Evolutionary conservation across 2,113 vertebrate species (phyloP).

Genomic region (Zeus faber): DNA sequence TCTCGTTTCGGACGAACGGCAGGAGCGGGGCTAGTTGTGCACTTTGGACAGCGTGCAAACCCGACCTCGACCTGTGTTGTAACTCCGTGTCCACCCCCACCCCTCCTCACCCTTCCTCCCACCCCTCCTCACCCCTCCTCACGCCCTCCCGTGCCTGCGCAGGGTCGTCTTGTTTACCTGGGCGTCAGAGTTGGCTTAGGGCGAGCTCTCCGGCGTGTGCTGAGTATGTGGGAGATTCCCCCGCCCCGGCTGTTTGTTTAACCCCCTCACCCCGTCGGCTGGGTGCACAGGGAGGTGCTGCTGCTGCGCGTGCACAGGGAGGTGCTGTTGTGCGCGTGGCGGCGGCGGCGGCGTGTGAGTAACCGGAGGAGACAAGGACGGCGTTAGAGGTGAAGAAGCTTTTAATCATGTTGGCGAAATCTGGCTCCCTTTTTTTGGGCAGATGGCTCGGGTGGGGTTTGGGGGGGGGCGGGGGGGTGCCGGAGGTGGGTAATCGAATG

Average conservation of each 20-base stretch:
- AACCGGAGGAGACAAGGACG: constrained; percentile 1
- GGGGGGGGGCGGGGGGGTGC: constrained; percentile 7
- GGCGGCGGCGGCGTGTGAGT: not conserved
- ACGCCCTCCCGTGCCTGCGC: constrained; percentile 13
- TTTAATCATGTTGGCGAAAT: constrained; percentile 29
- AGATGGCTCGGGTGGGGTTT: constrained; percentile 26
- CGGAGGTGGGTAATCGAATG: constrained; percentile 19
- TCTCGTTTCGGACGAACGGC: too few relatives aligned
- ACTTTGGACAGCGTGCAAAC: too few relatives aligned
- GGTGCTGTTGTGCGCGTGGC: not conserved
- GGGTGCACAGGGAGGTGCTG: constrained; percentile 1
- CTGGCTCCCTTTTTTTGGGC: constrained; percentile 5
- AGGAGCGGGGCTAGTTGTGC: too few relatives aligned
- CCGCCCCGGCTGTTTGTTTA: constrained; percentile 47
- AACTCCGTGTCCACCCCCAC: too few relatives aligned
- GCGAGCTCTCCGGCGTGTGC: constrained; percentile 42
- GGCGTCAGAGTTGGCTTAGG: constrained; percentile 44
- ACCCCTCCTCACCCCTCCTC: not conserved
- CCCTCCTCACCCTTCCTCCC: not conserved
- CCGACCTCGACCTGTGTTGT: too few relatives aligned
- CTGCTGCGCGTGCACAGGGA: not conserved
- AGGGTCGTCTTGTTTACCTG: constrained; percentile 38
- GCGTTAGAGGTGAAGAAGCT: constrained; percentile 16
- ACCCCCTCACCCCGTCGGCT: constrained; percentile 38
- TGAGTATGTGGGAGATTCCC: constrained; percentile 35